phyloP scores from a whole-genome alignment of 2,888 invertebrate genomes.

The Melitaea athalia region DNA sequence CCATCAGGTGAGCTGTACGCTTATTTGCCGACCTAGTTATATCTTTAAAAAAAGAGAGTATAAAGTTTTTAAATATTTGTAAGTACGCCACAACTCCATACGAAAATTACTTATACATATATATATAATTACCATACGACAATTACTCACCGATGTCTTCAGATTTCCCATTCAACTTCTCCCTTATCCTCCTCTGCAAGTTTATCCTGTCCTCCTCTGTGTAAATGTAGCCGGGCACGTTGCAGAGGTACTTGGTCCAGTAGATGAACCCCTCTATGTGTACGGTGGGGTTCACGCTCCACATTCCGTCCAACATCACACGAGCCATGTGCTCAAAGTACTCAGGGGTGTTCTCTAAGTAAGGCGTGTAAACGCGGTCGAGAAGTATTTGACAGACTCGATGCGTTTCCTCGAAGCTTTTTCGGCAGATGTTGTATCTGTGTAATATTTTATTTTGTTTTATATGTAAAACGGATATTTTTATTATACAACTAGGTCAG shows the following conservation, averaged over 20 bases:
- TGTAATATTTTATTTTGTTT: too few relatives aligned
- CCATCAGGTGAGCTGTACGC: too few relatives aligned
- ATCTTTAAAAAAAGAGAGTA: too few relatives aligned
- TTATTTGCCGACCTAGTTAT: too few relatives aligned
- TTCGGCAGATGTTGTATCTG: conserved; percentile 88
- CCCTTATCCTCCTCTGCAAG: conserved; percentile 53
- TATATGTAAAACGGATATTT: too few relatives aligned
- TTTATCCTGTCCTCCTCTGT: conserved; percentile 59
- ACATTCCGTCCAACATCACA: conserved; percentile 86
- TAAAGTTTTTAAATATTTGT: too few relatives aligned
- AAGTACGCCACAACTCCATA: too few relatives aligned
- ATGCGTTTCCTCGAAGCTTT: conserved; percentile 84
- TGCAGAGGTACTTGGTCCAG: conserved; percentile 79
- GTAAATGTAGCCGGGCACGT: conserved; percentile 81
- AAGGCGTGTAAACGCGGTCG: conserved; percentile 84
- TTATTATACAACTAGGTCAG: too few relatives aligned
- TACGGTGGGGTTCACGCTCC: conserved; percentile 85
- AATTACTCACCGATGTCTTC: conserved; percentile 54
- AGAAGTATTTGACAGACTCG: conserved; percentile 82
- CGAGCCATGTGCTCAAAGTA: conserved; percentile 85
- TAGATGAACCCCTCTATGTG: conserved; percentile 76
- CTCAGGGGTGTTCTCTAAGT: conserved; percentile 81
- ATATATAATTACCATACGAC: too few relatives aligned
- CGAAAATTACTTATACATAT: too few relatives aligned
- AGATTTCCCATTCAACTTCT: conserved; percentile 57